Conservation (phyloP, 2,113 vertebrate genomes). For the Alexandromys fortis region DNA sequence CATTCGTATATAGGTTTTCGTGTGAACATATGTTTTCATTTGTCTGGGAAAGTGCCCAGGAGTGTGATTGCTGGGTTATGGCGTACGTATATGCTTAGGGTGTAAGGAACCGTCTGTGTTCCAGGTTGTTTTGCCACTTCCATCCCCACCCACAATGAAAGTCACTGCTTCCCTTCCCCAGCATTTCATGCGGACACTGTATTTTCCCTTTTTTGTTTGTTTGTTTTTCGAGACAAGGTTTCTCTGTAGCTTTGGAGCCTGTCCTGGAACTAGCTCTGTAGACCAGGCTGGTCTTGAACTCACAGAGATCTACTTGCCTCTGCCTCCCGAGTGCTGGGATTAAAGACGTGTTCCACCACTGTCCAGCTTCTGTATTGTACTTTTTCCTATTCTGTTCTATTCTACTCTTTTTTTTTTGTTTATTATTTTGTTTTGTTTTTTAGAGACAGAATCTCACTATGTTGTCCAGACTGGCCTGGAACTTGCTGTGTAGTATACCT, state of each 20-base stretch:
- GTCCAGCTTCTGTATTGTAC: too few relatives aligned
- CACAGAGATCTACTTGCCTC: too few relatives aligned
- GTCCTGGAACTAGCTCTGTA: too few relatives aligned
- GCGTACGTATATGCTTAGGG: neutral
- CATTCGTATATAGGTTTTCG: neutral
- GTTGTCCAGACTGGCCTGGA: neutral
- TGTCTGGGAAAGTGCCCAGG: conserved; percentile 26
- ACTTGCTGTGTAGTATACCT: neutral
- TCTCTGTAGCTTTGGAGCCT: too few relatives aligned
- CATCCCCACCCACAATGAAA: neutral
- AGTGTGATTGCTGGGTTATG: neutral
- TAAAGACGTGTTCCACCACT: too few relatives aligned
- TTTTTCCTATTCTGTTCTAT: neutral
- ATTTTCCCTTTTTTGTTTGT: neutral
- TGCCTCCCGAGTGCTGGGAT: too few relatives aligned
- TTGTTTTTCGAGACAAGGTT: too few relatives aligned
- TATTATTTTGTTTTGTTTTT: neutral
- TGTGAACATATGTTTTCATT: conserved; percentile 41
- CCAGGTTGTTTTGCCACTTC: neutral
- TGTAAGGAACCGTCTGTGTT: neutral
- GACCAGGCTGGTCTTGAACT: too few relatives aligned
- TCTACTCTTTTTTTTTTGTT: neutral
- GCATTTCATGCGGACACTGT: neutral
- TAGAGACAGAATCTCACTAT: neutral
- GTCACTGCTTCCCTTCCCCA: neutral